Conservation (phyloP, 2,113 vertebrate genomes). For the Sinocyclocheilus maitianheensis region DNA sequence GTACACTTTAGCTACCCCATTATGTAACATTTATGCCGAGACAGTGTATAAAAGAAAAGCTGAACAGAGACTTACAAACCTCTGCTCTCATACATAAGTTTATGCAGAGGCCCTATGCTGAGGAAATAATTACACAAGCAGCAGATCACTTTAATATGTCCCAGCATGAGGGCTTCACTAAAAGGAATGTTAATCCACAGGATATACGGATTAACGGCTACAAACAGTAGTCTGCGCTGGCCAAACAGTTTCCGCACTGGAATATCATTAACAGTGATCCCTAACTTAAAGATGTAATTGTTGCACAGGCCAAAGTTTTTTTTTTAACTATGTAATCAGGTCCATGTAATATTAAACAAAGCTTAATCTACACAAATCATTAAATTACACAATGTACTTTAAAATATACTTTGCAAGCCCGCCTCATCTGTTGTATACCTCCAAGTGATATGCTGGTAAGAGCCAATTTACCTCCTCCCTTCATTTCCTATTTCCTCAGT, state of each 20-base stretch:
- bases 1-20: constrained; percentile 6
- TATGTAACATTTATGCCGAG: constrained; percentile 34
- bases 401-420: neutral
- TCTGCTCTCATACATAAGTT: neutral
- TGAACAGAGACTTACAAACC: neutral
- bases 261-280: neutral
- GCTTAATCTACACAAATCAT: too few species aligned
- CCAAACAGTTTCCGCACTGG: neutral
- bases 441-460: neutral
- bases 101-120: neutral
- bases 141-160: neutral
- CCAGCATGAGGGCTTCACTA: neutral
- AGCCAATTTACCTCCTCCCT: neutral
- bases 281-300: neutral
- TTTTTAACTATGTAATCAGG: neutral
- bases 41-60: neutral
- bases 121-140: neutral
- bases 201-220: neutral
- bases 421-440: neutral
- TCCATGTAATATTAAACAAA: neutral
- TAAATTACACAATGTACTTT: neutral
- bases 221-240: neutral
- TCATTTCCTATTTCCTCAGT: constrained; percentile 5
- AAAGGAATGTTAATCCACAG: constrained; percentile 20
- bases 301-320: neutral